Evolutionary conservation across 2,888 invertebrate genomes (phyloP).

Genomic region (Cyclophora albipunctata): DNA sequence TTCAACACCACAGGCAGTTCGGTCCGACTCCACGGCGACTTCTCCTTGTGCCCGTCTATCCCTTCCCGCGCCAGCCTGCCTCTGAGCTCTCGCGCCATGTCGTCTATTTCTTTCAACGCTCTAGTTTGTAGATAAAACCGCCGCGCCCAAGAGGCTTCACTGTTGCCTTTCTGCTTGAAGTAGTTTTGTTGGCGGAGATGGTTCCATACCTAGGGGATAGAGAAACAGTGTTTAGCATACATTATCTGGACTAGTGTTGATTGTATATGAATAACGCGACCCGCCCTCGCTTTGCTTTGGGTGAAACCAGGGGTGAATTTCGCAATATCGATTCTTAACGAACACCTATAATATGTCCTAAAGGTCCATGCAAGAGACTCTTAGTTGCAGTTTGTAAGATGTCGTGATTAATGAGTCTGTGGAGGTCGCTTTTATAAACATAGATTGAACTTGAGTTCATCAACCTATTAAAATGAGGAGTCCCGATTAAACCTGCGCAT

Average conservation of each 20-base stretch:
- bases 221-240: neutral
- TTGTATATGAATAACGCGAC: too few species aligned
- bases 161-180: conserved; percentile 58
- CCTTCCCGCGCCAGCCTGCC: conserved; percentile 76
- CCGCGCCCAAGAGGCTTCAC: conserved; percentile 80
- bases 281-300: too few species aligned
- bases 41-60: conserved; percentile 68
- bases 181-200: conserved; percentile 75
- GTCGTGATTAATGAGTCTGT: too few species aligned
- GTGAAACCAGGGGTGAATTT: neutral
- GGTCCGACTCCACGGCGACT: conserved; percentile 48
- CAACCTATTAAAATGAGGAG: too few species aligned
- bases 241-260: neutral
- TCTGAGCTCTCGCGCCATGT: conserved; percentile 82
- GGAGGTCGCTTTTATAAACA: too few species aligned
- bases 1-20: conserved; percentile 50
- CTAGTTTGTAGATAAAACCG: conserved; percentile 81
- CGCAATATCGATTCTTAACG: neutral
- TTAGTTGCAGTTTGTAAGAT: too few species aligned
- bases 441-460: too few species aligned
- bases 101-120: conserved; percentile 83
- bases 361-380: too few species aligned
- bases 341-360: neutral
- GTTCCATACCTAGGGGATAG: conserved; percentile 78
- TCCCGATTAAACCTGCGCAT: too few species aligned